Evolutionary conservation across 2,797 vertebrate species (phyloP), one percentile per base, ranked within the genome.

Genomic region (Falco naumanni): DNA sequence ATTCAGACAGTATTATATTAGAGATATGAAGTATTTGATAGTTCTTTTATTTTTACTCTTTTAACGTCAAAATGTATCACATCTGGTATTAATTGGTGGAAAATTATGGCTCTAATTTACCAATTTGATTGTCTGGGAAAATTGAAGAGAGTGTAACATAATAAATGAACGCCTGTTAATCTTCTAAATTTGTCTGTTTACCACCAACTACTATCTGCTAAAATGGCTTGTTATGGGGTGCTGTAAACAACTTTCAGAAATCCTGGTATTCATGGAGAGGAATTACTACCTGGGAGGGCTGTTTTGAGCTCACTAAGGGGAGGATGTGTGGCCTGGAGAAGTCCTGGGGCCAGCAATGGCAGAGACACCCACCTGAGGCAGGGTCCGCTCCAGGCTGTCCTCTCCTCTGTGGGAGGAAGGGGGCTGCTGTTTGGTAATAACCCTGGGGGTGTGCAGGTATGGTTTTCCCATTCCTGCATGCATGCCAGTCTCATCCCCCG

Each of bases 51-150:
- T 85, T 93, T 92, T 96, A 92, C 84, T 97, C 72, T 77, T 97
- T 96, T 97, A 96, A 94, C 94, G 97, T 97, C 97, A 98, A 89
- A 97, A 93, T 97, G 69, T 97, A 95, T 97, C 96, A 90, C 96
- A 96, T 92, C 94, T 93, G 61, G 96, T 96, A 97, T 97, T 95
- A 96, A 95, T 95, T 96, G 86, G 81, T 89, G 80, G 87, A 92
- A 97, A 96, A 97, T 97, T 91, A 96, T 94, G 88, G 90, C 79
- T 94, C 87, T 97, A 91, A 97, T 96, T 97, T 97, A 85, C 83
- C 87, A 91, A 84, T 97, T 96, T 96, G 96, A 89, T 97, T 95
- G 94, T 96, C 96, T 94, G 14, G 90, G 88, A 96, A 91, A 89
- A 96, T 47, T 78, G 85, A 95, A 76, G 50, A 84, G 87, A 95